These are phyloP conservation scores for Anniella stebbinsi DNA, from an alignment of 2,797 vertebrate genomes.

Conservation along the genomic window DNA sequence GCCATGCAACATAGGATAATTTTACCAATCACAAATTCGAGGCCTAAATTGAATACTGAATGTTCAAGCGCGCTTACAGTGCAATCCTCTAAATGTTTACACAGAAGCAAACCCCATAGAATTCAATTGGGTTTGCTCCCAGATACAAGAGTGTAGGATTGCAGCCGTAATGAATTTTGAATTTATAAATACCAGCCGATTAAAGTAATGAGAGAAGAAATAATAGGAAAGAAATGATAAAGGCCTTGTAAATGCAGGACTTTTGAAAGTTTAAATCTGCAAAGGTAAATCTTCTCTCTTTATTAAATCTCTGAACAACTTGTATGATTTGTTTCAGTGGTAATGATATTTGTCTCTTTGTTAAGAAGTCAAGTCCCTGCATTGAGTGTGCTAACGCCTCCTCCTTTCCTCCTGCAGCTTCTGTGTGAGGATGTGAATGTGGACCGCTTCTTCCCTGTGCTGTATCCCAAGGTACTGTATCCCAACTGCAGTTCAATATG, in stretches of 20 bases:
- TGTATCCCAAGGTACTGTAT: conserved; percentile 89
- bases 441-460: conserved; percentile 91
- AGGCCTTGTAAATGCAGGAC: neutral
- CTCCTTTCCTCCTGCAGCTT: conserved; percentile 78
- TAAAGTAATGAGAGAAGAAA: neutral
- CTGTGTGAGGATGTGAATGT: conserved; percentile 92
- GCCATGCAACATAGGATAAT: neutral
- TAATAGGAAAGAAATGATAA: neutral
- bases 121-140: no score
- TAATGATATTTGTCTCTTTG: neutral
- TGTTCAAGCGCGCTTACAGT: neutral
- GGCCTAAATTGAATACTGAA: neutral
- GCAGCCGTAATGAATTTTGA: neutral
- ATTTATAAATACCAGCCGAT: neutral
- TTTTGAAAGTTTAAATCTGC: neutral
- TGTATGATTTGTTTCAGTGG: neutral
- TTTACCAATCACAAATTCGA: neutral
- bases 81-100: no score
- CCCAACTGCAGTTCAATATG: neutral
- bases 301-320: neutral
- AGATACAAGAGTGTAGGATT: no score
- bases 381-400: conserved; percentile 7
- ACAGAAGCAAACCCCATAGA: no score
- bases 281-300: neutral
- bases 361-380: neutral